A percentile compares a stretch with the other conserved stretches of the same genome.
Evolutionary conservation across 2,113 vertebrate genomes (phyloP).

Genomic region (Megalops atlanticus): DNA sequence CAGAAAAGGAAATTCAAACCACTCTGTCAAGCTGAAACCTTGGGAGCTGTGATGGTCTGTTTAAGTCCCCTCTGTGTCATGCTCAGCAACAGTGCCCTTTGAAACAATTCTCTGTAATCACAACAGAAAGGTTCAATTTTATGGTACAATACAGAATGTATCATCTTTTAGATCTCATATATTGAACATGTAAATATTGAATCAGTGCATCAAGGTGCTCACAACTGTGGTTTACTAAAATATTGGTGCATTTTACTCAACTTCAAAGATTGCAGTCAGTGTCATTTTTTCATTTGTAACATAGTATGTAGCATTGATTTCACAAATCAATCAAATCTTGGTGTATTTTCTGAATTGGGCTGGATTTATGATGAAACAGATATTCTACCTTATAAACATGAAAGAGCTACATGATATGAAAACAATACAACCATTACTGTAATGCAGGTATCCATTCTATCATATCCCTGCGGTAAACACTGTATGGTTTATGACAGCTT

Average conservation of each 20-base stretch:
- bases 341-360: conserved; percentile 14
- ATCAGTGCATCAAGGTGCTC: conserved; percentile 19
- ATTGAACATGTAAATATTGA: conserved; percentile 48
- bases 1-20: conserved; percentile 29
- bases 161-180: conserved; percentile 46
- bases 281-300: not conserved
- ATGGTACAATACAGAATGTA: conserved; percentile 37
- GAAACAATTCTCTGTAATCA: conserved; percentile 41
- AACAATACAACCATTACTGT: not conserved
- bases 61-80: conserved; percentile 35
- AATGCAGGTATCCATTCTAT: not conserved
- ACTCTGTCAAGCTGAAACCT: conserved; percentile 36
- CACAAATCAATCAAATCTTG: conserved; percentile 29
- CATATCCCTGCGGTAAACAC: no score
- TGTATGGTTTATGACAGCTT: no score
- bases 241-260: conserved; percentile 3
- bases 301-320: conserved; percentile 29
- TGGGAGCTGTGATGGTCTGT: conserved; percentile 30
- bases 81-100: conserved; percentile 10
- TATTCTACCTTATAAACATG: conserved; percentile 11
- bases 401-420: not conserved
- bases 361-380: not conserved
- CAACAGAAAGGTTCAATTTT: conserved; percentile 39
- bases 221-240: not conserved
- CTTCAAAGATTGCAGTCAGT: not conserved